These are phyloP conservation scores for Siniperca undulata DNA, from an alignment of 2,797 vertebrate species.

Conservation along the genomic window DNA sequence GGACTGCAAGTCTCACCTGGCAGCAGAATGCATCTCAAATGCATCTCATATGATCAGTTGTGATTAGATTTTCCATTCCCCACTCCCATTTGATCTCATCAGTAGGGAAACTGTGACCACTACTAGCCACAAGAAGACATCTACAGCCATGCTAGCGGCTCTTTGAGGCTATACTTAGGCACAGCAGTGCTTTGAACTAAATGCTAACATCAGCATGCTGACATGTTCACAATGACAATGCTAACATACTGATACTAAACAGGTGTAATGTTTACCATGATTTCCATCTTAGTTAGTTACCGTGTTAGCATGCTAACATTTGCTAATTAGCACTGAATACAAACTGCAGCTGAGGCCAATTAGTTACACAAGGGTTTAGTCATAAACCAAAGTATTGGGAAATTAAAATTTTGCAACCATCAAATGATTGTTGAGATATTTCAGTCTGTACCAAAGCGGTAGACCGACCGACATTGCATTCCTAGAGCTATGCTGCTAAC, in stretches of 20 bases:
- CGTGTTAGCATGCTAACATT: background rate
- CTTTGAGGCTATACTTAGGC: background rate
- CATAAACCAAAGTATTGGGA: background rate
- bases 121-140: background rate
- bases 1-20: conserved; percentile 11
- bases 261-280: background rate
- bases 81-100: conserved; percentile 7
- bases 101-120: background rate
- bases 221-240: background rate
- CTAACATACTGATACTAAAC: background rate
- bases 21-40: conserved; percentile 15
- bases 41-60: background rate
- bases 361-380: background rate
- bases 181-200: background rate
- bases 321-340: conserved; percentile 4
- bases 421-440: background rate
- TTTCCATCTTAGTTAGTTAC: background rate
- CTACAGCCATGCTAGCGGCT: background rate
- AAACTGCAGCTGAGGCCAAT: conserved; percentile 1
- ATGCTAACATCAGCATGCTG: background rate
- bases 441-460: too few relatives aligned
- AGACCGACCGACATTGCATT: background rate
- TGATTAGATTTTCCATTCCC: conserved; percentile 14
- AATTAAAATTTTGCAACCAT: background rate
- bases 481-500: background rate